Evolutionary conservation across 1,140 invertebrate genomes (phyloP), one percentile per base, ranked within the genome.

Genomic region (Bombus cullumanus): DNA sequence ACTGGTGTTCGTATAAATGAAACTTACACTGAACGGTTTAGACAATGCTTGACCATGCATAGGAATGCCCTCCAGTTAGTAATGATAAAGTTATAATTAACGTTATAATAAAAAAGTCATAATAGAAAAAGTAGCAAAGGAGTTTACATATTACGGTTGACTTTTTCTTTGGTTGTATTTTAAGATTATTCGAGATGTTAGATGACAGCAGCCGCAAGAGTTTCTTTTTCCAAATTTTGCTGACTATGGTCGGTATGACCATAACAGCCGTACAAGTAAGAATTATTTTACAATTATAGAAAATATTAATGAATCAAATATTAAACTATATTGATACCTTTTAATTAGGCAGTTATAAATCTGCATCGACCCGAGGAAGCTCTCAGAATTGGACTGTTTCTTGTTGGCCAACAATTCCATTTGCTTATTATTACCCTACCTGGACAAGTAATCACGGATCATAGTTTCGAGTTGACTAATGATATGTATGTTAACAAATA

Each of bases 201-300:
- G 28, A 75, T 34, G 25, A 15, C 10, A 34, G 28, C 10, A 62
- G 71, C 25, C 57, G 57, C 2, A 64, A 2, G 1, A 62, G 13
- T 10, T 82, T 66, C 1, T 47, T 82, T 31, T 12, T 82, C 47
- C 71, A 74, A 34, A 15, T 82, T 18, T 59, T 41, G 12, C 1
- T 82, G 5, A 82, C 62, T n/a, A 64, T 82, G 41, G 18, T 82
- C 3, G 39, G 69, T 6, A 62, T 82, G 3, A 74, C 57, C 15
- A 22, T 64, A 25, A 64, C 39, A 64, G 81, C 81, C 18, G 69
- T 82, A 8, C 68, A 72, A 59, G 79, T 81, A 72, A 59, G 62
- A 47, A n/a, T 34, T 25, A 41, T 22, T 39, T 57, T 15, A 5
- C 8, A 39, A 22, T 10, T 31, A 47, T 47, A 28, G 34, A 13